Conservation (phyloP, 2,113 vertebrate genomes). For the Lepus europaeus region DNA sequence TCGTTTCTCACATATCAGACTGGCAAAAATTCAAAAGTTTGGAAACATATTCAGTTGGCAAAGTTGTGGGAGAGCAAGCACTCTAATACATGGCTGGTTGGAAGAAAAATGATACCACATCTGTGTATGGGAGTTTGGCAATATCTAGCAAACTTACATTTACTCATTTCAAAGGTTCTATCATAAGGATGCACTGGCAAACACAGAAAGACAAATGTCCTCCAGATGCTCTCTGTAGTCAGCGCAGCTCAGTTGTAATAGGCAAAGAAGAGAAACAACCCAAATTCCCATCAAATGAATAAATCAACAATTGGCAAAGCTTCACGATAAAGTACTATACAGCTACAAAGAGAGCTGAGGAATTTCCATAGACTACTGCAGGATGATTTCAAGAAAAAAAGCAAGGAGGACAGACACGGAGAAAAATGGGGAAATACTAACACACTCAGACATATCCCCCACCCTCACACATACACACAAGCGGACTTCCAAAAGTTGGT, state of each 20-base stretch:
- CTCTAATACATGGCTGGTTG: not conserved
- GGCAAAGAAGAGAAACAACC: not conserved
- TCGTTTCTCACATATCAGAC: slow-evolving; percentile 54
- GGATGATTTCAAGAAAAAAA: not conserved
- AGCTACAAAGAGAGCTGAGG: not conserved
- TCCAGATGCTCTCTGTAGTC: not conserved
- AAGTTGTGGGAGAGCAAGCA: not conserved
- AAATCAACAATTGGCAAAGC: not conserved
- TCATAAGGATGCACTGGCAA: not conserved
- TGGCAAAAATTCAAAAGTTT: slow-evolving; percentile 60
- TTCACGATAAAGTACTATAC: not conserved
- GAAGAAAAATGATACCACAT: slow-evolving; percentile 14
- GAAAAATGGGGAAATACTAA: not conserved
- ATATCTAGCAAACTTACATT: not conserved
- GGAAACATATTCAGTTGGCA: slow-evolving; percentile 30
- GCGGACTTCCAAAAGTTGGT: no score
- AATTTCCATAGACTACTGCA: not conserved
- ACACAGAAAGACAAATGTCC: not conserved
- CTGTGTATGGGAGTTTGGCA: not conserved
- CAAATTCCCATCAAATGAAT: not conserved
- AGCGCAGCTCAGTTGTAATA: not conserved
- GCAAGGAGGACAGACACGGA: not conserved
- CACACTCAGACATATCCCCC: not conserved
- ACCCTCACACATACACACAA: no score
- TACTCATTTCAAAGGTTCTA: slow-evolving; percentile 16